phyloP scores from a whole-genome alignment of 2,888 invertebrate species.

The Pristionchus exspectatus region DNA sequence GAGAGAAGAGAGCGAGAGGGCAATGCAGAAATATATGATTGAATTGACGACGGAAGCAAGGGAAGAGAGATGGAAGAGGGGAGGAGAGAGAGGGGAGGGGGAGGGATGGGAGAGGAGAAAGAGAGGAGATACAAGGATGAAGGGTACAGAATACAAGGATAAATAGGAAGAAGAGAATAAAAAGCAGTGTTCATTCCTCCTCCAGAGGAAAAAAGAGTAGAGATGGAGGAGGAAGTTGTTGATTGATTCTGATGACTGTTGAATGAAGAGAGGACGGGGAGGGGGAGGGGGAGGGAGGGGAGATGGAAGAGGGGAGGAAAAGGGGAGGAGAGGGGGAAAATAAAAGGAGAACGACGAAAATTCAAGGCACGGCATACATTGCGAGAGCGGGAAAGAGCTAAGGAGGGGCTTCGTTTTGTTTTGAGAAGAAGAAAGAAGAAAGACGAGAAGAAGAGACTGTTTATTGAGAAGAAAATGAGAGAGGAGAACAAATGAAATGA shows the following conservation, averaged over 20 bases:
- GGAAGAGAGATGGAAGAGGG: slow-evolving; percentile 5
- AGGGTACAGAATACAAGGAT: neutral
- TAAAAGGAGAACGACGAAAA: slow-evolving; percentile 2
- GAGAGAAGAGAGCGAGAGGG: slow-evolving; percentile 1
- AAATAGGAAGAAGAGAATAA: neutral
- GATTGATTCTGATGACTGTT: slow-evolving; percentile 47
- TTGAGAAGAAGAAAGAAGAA: slow-evolving; percentile 41
- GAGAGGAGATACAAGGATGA: slow-evolving; percentile 14
- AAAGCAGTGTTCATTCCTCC: neutral
- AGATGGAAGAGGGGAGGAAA: slow-evolving; percentile 33
- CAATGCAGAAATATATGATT: slow-evolving; percentile 47
- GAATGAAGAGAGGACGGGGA: slow-evolving; percentile 31
- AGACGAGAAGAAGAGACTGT: slow-evolving; percentile 31
- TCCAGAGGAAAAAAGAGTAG: neutral
- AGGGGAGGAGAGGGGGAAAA: slow-evolving; percentile 23
- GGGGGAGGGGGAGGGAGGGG: slow-evolving; percentile 47
- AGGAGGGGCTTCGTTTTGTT: slow-evolving; percentile 47
- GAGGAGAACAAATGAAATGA: slow-evolving; percentile 28
- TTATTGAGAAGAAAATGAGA: neutral
- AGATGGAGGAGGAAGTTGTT: slow-evolving; percentile 47
- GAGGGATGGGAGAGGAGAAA: neutral
- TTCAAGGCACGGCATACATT: slow-evolving; percentile 36
- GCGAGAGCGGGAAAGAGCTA: slow-evolving; percentile 45
- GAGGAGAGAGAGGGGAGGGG: neutral
- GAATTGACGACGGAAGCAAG: slow-evolving; percentile 34